Conservation (phyloP, 2,113 vertebrate species). For the Camarhynchus parvulus region DNA sequence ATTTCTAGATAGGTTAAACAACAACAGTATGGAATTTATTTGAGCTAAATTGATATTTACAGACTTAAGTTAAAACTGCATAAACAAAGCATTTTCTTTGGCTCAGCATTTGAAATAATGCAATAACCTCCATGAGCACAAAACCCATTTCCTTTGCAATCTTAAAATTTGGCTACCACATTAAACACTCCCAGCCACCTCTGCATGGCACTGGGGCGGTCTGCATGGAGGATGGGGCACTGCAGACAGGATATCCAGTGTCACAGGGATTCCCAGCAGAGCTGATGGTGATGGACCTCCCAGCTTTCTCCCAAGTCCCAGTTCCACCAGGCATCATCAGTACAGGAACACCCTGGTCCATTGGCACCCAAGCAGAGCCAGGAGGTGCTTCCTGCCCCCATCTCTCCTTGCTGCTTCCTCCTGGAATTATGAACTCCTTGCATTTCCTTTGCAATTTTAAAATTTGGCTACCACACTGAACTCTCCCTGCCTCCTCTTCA, state of each 20-base stretch:
- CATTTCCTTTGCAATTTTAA: not conserved
- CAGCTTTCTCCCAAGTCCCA: too few relatives aligned
- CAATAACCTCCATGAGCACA: not conserved
- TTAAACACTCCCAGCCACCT: not conserved
- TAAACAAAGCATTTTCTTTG: not conserved
- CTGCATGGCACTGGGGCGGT: rapidly evolving
- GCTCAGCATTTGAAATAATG: not conserved
- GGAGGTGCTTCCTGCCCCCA: not conserved
- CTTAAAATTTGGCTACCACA: not conserved
- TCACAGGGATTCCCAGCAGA: too few relatives aligned
- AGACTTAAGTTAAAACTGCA: not conserved
- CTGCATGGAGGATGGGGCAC: rapidly evolving
- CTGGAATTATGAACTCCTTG: not conserved
- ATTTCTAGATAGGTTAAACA: not conserved
- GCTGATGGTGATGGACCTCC: too few relatives aligned
- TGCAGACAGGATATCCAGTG: not conserved
- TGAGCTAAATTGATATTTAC: not conserved
- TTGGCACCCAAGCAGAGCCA: too few relatives aligned
- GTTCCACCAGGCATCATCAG: too few relatives aligned
- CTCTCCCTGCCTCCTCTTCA: not conserved
- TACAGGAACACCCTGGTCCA: too few relatives aligned
- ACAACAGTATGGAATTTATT: not conserved
- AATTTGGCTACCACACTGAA: too few relatives aligned
- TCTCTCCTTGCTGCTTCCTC: not conserved
- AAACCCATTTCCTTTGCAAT: not conserved